phyloP scores from a whole-genome alignment of 2,113 vertebrate species.

The Gulo gulo region DNA sequence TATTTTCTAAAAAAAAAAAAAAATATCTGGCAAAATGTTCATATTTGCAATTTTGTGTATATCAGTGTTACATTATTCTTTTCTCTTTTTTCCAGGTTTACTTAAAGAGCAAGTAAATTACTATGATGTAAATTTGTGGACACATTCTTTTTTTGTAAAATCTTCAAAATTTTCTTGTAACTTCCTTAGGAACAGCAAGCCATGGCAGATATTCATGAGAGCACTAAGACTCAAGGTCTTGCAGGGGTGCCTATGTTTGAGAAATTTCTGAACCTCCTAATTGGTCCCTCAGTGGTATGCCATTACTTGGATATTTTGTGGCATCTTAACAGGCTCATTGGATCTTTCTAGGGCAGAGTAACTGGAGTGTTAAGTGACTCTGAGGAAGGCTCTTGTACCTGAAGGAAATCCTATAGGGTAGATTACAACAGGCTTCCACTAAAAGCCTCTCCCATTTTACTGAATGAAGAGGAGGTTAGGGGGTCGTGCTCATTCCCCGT shows the following conservation, averaged over 20 bases:
- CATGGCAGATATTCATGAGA: not conserved
- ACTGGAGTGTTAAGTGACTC: not conserved
- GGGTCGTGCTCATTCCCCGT: not conserved
- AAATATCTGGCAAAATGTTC: not conserved
- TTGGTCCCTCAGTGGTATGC: not conserved
- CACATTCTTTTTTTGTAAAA: not conserved
- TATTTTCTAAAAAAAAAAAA: not conserved
- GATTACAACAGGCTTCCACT: not conserved
- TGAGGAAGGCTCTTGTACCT: not conserved
- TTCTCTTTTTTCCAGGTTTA: not conserved
- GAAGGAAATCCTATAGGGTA: slow-evolving; percentile 1
- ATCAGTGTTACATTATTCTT: not conserved
- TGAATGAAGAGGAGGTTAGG: not conserved
- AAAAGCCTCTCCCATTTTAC: slow-evolving; percentile 6
- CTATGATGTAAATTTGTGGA: not conserved
- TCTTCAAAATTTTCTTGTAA: not conserved
- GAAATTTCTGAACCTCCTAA: not conserved
- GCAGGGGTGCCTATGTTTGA: not conserved
- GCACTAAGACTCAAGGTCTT: not conserved
- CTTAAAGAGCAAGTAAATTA: not conserved
- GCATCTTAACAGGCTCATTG: not conserved
- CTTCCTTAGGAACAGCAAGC: not conserved
- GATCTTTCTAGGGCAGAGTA: not conserved
- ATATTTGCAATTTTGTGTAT: not conserved
- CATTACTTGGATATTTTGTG: slow-evolving; percentile 5